Base-by-base conservation (phyloP, 1,140 invertebrate species). In the Propsilocerus akamusi region DNA sequence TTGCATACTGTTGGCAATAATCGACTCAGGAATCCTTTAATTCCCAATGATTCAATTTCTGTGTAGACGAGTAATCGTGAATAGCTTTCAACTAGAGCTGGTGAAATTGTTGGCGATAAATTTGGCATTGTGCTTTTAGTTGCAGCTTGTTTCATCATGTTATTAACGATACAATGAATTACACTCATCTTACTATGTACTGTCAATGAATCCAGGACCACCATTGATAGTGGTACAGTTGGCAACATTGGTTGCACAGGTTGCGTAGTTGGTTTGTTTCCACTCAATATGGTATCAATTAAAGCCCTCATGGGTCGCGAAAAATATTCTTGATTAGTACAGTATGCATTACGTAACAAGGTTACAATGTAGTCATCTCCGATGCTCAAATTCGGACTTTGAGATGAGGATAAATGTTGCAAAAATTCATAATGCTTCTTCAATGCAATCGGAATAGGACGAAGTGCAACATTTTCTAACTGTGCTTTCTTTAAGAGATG, bases 111-210 rank as follows among this genome's bases (percentile, higher is more conserved):
- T 49, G 58, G 34, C 10, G 34, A 66, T 20, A 63, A 68, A 0
- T 64, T 64, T 0, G 78, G 72, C 56, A 87, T 76, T 26, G 77
- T 82, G 0, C 80, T 78, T 61, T 95, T 94, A 4, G 80, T 81
- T 55, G 91, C 84, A 0, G 88, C 86, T 49, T 86, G 69, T 61
- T 91, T 91, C 12, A 89, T 85, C 1, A 95, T 82, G 58, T 91
- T 81, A 41, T 41, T 41, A 3, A 41, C 1, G 84, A 83, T 0
- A 91, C 87, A 56, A 93, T 97, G 92, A 50, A 97, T 95, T n/a
- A 97, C 67, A 53, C 88, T 93, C 93, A 97, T 97, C 66, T 97
- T 97, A 0, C 90, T 89, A 65, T 97, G 92, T 10, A 96, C 85
- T 0, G 94, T 96, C 12, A 97, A 65, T n/a, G 91, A 93, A 62